Evolutionary conservation across 1,140 invertebrate species (phyloP), one percentile per base, ranked within the genome.

Genomic region (Penaeus japonicus): DNA sequence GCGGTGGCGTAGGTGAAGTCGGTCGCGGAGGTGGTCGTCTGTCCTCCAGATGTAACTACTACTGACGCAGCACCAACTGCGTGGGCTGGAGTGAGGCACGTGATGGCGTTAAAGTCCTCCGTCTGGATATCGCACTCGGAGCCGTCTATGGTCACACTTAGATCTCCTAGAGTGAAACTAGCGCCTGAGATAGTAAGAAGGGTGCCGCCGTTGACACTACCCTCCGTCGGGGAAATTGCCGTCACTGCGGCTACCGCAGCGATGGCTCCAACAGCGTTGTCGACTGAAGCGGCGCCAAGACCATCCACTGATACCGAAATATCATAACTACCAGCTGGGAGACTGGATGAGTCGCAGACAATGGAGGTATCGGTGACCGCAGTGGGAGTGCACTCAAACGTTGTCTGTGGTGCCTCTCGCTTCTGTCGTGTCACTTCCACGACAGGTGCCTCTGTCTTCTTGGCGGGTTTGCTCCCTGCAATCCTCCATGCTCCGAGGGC

Each of bases 121-220:
- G 17, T 59, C 30, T 20, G 32, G 27, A 90, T 10, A 1, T 24
- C 4, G 77, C 89, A 90, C 5, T 54, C 65, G 2, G 20, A n/a
- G 0, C 73, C 70, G 17, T 77, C 84, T 22, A 90, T 20, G 7
- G 82, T 62, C 10, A 90, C 89, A 20, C 39, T 70, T 5, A 79
- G 70, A 20, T 89, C 32, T 2, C 57, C 85, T 20, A 47, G 39
- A 17, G 35, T 80, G 59, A 90, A 84, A 27, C 81, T 81, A 15
- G 81, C 47, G n/a, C 85, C 85, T 1, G n/a, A 18, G 20, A 90
- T 77, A 12, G 59, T 75, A 15, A 89, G 57, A 20, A 75, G 47
- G 12, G 73, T 79, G 4, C 89, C 89, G 10, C 89, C 89, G 70
- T 87, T 65, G 59, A 54, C 27, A 24, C 86, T 88, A 20, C 89